Evolutionary conservation across 2,797 vertebrate species (phyloP).

Genomic region (Crocodylus rhombifer): DNA sequence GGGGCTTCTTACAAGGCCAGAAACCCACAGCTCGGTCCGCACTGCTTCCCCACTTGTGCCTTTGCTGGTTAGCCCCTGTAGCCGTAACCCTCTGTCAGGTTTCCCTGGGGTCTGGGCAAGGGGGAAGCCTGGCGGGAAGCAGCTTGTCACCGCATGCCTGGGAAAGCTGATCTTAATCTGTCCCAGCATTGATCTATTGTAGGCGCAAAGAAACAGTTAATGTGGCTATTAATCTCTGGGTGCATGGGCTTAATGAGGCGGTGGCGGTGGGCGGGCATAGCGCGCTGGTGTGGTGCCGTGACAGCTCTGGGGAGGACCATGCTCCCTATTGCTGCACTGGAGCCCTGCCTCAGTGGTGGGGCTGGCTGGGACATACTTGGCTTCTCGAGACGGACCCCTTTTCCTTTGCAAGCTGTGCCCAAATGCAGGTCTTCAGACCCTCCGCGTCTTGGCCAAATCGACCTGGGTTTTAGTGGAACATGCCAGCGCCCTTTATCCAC

Average conservation of each 20-base stretch:
- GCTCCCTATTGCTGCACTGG: too few relatives aligned
- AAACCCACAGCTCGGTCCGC: too few relatives aligned
- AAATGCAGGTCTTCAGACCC: neutral
- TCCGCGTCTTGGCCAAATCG: accelerated
- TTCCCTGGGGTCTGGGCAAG: too few relatives aligned
- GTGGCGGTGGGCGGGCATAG: neutral
- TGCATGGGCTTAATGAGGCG: neutral
- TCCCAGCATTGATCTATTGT: neutral
- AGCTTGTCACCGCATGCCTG: neutral
- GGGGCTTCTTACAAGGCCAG: too few relatives aligned
- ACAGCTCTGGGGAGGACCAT: neutral
- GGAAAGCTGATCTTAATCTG: neutral
- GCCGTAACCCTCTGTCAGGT: too few relatives aligned
- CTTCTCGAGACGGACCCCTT: too few relatives aligned
- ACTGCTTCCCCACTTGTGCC: too few relatives aligned
- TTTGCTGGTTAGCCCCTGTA: too few relatives aligned
- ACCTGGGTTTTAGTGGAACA: accelerated
- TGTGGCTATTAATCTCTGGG: neutral
- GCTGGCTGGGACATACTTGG: too few relatives aligned
- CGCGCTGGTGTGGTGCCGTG: too few relatives aligned
- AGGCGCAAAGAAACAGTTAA: neutral
- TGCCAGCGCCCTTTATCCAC: neutral
- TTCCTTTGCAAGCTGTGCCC: too few relatives aligned
- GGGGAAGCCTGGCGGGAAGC: neutral
- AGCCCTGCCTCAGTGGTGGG: too few relatives aligned